Percentiles rank a stretch among this genome's conserved stretches.
phyloP scores from a whole-genome alignment of 2,797 vertebrate species.

The Hydrolagus colliei region DNA sequence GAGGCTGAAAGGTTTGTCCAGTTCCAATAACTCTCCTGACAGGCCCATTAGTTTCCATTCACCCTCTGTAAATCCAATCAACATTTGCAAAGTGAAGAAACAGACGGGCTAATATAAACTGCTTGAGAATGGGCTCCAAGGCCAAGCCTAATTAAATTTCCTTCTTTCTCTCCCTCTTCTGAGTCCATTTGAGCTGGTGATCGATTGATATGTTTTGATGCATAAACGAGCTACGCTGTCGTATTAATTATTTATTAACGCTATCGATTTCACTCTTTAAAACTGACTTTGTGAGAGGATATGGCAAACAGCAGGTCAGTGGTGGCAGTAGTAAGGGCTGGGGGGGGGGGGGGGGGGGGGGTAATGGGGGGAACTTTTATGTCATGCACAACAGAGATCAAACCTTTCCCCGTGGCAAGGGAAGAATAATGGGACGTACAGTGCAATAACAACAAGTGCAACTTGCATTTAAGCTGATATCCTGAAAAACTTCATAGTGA shows the following conservation, averaged over 20 bases:
- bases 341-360: too few relatives aligned
- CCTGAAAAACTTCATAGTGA: too few relatives aligned
- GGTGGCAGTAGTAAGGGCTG: too few relatives aligned
- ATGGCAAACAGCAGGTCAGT: too few relatives aligned
- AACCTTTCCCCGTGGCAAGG: too few relatives aligned
- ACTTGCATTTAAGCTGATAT: too few relatives aligned
- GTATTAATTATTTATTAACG: neutral
- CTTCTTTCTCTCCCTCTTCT: neutral
- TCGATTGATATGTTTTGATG: constrained; percentile 1
- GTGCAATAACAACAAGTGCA: too few relatives aligned
- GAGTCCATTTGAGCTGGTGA: neutral
- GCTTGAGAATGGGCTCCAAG: neutral
- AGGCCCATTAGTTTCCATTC: constrained; percentile 26
- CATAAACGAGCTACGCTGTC: too few relatives aligned
- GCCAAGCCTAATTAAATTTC: neutral
- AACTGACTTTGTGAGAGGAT: too few relatives aligned
- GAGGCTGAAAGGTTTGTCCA: neutral
- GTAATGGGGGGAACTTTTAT: too few relatives aligned
- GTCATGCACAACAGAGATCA: too few relatives aligned
- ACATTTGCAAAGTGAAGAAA: neutral
- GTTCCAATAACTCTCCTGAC: neutral
- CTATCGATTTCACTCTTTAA: neutral
- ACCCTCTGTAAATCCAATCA: constrained; percentile 27
- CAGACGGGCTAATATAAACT: constrained; percentile 5
- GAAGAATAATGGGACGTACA: too few relatives aligned